phyloP scores from a whole-genome alignment of 1,140 invertebrate species.

The Heliconius congener region DNA sequence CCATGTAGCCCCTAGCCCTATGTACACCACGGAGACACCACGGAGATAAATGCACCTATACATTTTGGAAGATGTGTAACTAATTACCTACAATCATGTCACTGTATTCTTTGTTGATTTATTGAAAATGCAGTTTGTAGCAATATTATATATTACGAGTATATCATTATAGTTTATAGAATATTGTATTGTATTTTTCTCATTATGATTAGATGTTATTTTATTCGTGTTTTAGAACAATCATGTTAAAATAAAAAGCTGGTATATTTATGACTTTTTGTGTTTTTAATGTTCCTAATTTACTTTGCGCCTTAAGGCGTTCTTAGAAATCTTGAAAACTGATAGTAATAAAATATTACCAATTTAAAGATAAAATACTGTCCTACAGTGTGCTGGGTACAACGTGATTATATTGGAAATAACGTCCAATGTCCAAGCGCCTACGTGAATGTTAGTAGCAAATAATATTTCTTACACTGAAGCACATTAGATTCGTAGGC shows the following conservation, averaged over 20 bases:
- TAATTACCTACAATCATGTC: not conserved
- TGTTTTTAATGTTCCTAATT: not conserved
- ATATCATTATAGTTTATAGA: not conserved
- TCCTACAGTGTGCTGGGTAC: too few species aligned
- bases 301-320: not conserved
- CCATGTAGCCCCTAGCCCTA: slow-evolving; percentile 36
- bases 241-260: not conserved
- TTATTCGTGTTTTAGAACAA: not conserved
- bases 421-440: too few species aligned
- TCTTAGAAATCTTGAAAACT: too few species aligned
- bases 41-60: not conserved
- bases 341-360: too few species aligned
- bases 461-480: too few species aligned
- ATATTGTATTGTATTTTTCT: not conserved
- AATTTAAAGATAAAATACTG: too few species aligned
- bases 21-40: too few species aligned
- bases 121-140: not conserved
- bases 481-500: too few species aligned
- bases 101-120: not conserved
- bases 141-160: not conserved
- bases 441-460: too few species aligned
- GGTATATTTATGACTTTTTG: not conserved
- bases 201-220: not conserved
- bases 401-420: too few species aligned
- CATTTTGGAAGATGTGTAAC: not conserved